These are phyloP conservation scores for Semnornis frantzii DNA, from an alignment of 2,113 vertebrate species.

Conservation along the genomic window DNA sequence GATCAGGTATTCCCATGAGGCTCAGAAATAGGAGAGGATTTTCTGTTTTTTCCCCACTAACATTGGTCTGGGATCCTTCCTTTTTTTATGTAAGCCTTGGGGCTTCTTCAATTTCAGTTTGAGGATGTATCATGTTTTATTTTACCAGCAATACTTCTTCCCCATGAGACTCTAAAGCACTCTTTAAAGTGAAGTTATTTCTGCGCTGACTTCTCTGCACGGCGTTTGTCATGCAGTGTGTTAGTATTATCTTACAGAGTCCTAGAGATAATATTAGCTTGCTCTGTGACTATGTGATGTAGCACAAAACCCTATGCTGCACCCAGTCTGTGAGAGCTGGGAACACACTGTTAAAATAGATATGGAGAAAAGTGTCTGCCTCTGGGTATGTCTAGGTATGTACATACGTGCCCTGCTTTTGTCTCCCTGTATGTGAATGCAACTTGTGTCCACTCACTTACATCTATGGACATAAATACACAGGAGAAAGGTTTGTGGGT, in stretches of 20 bases:
- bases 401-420: not conserved
- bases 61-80: not conserved
- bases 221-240: slow-evolving; percentile 15
- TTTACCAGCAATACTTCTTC: slow-evolving; percentile 21
- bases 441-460: not conserved
- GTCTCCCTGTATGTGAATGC: not conserved
- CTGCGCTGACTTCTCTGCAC: slow-evolving; percentile 28
- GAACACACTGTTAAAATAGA: not conserved
- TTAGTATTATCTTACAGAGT: slow-evolving; percentile 56
- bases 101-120: slow-evolving; percentile 49
- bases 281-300: slow-evolving; percentile 4
- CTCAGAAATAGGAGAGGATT: not conserved
- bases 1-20: not conserved
- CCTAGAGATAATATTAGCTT: slow-evolving; percentile 62
- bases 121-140: slow-evolving; percentile 44
- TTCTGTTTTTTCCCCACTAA: slow-evolving; percentile 4
- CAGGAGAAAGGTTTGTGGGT: not conserved
- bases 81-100: slow-evolving; percentile 34
- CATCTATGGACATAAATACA: not conserved
- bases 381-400: not conserved
- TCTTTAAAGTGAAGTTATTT: slow-evolving; percentile 39
- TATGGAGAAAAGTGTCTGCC: not conserved
- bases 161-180: not conserved
- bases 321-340: not conserved
- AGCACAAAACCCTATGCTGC: slow-evolving; percentile 51